Conservation (phyloP, 2,113 vertebrate species). For the Sterrhoptilus dennistouni region DNA sequence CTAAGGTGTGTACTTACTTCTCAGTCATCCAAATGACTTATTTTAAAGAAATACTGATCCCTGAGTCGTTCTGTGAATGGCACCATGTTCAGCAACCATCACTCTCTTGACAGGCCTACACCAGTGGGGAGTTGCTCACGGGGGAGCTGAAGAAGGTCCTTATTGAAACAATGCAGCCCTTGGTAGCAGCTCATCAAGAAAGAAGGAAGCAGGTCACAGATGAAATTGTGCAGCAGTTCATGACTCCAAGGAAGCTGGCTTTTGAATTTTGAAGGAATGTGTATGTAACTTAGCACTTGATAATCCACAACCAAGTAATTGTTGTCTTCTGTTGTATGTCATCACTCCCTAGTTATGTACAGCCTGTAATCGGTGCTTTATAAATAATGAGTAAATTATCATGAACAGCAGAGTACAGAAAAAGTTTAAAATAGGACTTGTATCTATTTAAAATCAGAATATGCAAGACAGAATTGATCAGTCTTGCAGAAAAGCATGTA, state of each 20-base stretch:
- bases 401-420: not conserved
- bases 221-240: constrained; percentile 86
- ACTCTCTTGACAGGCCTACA: constrained; percentile 83
- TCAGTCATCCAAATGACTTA: not conserved
- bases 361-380: not conserved
- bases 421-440: not conserved
- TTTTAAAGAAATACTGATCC: not conserved
- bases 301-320: not conserved
- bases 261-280: constrained; percentile 79
- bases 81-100: not conserved
- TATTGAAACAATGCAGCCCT: constrained; percentile 90
- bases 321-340: not conserved
- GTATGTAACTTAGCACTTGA: not conserved
- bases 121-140: constrained; percentile 88
- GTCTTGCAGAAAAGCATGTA: constrained; percentile 16
- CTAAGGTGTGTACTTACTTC: not conserved
- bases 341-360: not conserved
- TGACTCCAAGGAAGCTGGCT: constrained; percentile 88
- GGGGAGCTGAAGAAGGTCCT: constrained; percentile 94
- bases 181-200: constrained; percentile 90
- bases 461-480: not conserved
- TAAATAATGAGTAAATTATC: constrained; percentile 18
- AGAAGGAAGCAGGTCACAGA: constrained; percentile 88
- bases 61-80: not conserved
- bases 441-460: not conserved